Percentiles rank a stretch among this genome's conserved stretches.
Conservation (phyloP, 2,113 vertebrate species). For the Notarius quadriscutis region DNA sequence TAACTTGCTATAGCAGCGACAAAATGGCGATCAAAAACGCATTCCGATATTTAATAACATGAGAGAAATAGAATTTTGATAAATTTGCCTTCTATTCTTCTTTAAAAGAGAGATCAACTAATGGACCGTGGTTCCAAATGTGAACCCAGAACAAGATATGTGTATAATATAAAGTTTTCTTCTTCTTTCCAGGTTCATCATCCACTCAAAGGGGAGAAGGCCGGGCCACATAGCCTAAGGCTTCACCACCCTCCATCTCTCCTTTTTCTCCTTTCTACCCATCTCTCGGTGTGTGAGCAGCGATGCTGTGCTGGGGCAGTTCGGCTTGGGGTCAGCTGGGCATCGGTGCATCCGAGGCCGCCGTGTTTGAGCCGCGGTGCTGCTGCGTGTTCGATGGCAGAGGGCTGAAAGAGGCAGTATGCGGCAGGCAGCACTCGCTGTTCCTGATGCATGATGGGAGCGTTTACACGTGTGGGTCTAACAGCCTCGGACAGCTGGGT, state of each 20-base stretch:
- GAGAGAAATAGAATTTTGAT: no score
- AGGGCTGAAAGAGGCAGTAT: slow-evolving; percentile 84
- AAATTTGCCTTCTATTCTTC: no score
- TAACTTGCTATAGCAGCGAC: no score
- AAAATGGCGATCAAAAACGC: no score
- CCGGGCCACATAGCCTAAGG: slow-evolving; percentile 66
- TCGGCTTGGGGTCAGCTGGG: slow-evolving; percentile 88
- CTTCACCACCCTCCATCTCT: slow-evolving; percentile 46
- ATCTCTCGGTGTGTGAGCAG: slow-evolving; percentile 45
- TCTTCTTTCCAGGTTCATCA: slow-evolving; percentile 59
- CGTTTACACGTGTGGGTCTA: slow-evolving; percentile 90
- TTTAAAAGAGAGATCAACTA: no score
- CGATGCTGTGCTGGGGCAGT: slow-evolving; percentile 96
- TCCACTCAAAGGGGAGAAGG: slow-evolving; percentile 66
- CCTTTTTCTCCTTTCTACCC: slow-evolving; percentile 14
- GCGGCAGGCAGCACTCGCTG: slow-evolving; percentile 85
- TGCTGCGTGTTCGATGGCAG: slow-evolving; percentile 79
- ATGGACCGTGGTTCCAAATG: no score
- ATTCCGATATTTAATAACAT: no score
- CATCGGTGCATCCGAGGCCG: slow-evolving; percentile 71
- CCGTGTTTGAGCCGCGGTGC: slow-evolving; percentile 80
- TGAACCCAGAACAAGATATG: no score
- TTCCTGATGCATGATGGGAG: slow-evolving; percentile 91
- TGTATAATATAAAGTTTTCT: no score
- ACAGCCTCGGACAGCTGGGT: slow-evolving; percentile 91